Conservation (phyloP, 2,113 vertebrate genomes). For the Strigops habroptila region DNA sequence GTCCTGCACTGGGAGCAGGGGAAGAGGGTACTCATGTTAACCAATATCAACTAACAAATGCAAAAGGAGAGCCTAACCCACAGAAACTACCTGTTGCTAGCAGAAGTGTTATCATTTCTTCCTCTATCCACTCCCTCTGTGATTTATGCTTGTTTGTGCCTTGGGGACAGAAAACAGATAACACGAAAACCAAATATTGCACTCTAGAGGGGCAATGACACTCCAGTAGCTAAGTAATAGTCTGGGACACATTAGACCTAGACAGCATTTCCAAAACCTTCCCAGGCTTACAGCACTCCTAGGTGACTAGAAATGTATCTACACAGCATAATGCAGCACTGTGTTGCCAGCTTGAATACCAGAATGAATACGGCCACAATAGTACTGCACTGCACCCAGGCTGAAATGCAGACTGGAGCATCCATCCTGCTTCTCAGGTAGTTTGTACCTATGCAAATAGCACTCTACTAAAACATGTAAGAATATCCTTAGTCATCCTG, state of each 20-base stretch:
- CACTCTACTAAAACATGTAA: rapidly evolving
- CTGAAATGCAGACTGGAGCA: background rate
- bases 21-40: background rate
- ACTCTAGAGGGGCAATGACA: background rate
- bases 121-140: background rate
- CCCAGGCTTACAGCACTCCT: background rate
- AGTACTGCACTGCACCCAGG: slow-evolving; percentile 1
- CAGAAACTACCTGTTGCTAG: slow-evolving; percentile 17
- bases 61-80: background rate
- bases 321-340: background rate
- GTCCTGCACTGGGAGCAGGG: background rate
- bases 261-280: background rate
- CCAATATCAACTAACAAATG: background rate
- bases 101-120: background rate
- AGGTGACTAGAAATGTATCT: background rate
- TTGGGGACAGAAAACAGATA: background rate
- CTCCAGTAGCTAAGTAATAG: background rate
- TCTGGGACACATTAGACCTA: background rate
- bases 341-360: background rate
- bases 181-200: background rate
- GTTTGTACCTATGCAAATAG: background rate
- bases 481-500: background rate
- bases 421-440: background rate
- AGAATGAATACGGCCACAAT: background rate
- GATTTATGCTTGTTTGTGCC: background rate